Evolutionary conservation across 2,888 invertebrate genomes (phyloP), one percentile per base, ranked within the genome.

Genomic region (Drosophila antonietae): DNA sequence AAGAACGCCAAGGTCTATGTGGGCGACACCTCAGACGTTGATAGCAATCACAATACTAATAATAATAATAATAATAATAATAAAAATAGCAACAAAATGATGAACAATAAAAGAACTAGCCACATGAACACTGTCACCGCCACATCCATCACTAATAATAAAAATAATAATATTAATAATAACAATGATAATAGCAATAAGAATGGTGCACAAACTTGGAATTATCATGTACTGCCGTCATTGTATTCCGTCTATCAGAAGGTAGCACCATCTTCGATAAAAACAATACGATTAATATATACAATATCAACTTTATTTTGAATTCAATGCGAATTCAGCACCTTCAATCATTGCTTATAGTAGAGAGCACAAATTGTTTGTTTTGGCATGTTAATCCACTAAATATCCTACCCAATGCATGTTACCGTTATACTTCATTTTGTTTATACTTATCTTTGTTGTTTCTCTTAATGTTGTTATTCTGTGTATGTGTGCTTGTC

Each of bases 201-300:
- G 81, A 92, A 89, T 90, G 90, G 91, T 83, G 92, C 92, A 91
- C 92, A 93, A 90, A 94, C 95, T 72, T 97, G 97, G 97, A 96
- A 96, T 93, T 97, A 96, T 93, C 97, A 97, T 94, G 95, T 97
- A 88, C 95, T 96, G 92, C 97, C 97, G 87, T 96, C 96, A 91
- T 94, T 97, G 92, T 97, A 97, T 94, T 95, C 96, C 92, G 95
- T 95, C 93, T 96, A 96, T 91, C 97, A 97, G 94, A 97, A 97
- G 97, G 97, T 97, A 94, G 91, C 75, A 69, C 72, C 71, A 58
- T 59, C 68, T 14, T 53, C 68, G 33, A 57, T 49, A 37, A 37
- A 51, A 66, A 68, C 20, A 12, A 58, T 33, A 4, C 37, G 23
- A 46, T 35, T 53, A 68, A 35, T 43, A 47, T 44, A 23, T 10